A percentile compares a stretch with the other conserved stretches of the same genome.
These are phyloP conservation scores for Oligia fasciuncula DNA, from an alignment of 2,888 invertebrate genomes.

Conservation along the genomic window DNA sequence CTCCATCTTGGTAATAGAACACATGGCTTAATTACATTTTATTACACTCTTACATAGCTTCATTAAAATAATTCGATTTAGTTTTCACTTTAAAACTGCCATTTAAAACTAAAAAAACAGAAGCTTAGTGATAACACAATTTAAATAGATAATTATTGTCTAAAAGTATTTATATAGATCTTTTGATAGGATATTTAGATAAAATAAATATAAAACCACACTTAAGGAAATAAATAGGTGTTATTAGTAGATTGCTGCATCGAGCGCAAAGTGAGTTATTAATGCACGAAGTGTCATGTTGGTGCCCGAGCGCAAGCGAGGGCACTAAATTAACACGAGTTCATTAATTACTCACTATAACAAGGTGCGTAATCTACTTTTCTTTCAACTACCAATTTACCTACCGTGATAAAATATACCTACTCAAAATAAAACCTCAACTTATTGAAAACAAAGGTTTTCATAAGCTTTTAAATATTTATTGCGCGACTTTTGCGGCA, in stretches of 20 bases:
- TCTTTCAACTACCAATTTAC: too few species aligned
- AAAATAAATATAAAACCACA: slow-evolving; percentile 34
- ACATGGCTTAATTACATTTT: slow-evolving; percentile 59
- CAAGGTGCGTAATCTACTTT: too few species aligned
- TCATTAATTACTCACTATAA: too few species aligned
- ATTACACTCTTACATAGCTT: slow-evolving; percentile 54
- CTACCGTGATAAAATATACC: too few species aligned
- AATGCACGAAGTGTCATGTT: too few species aligned
- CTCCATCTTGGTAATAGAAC: slow-evolving; percentile 45
- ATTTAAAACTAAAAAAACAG: slow-evolving; percentile 50
- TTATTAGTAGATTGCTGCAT: not conserved
- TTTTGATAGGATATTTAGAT: slow-evolving; percentile 48
- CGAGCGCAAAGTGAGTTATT: too few species aligned
- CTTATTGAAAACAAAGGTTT: not conserved
- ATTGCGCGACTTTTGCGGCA: too few species aligned
- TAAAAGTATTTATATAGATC: slow-evolving; percentile 41
- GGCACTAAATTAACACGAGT: too few species aligned
- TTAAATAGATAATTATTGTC: slow-evolving; percentile 43
- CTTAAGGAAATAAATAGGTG: slow-evolving; percentile 36
- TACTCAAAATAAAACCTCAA: too few species aligned
- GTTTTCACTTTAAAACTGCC: slow-evolving; percentile 40
- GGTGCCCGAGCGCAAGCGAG: too few species aligned
- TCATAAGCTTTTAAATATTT: too few species aligned
- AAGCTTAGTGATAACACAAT: slow-evolving; percentile 34
- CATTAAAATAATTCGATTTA: slow-evolving; percentile 56